These are phyloP conservation scores for Carcina quercana DNA, from an alignment of 2,888 invertebrate species.

Conservation along the genomic window DNA sequence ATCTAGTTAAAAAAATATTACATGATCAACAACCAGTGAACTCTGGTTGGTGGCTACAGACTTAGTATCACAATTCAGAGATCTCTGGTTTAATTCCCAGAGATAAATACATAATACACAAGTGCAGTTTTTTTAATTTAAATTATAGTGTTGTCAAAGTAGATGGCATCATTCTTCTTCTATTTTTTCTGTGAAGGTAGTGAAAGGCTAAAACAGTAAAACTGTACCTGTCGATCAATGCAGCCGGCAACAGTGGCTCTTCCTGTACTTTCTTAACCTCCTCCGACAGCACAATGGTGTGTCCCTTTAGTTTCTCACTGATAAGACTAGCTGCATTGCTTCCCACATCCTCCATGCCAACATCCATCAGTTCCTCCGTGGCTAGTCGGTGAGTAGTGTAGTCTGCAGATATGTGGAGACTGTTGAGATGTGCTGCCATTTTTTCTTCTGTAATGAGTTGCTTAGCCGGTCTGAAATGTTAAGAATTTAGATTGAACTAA, in stretches of 20 bases:
- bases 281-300: conserved; percentile 78
- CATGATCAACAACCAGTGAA: too few relatives aligned
- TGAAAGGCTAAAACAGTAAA: too few relatives aligned
- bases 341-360: conserved; percentile 47
- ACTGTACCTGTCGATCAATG: conserved; percentile 74
- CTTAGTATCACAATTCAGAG: too few relatives aligned
- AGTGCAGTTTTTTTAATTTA: too few relatives aligned
- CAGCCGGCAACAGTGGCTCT: conserved; percentile 80
- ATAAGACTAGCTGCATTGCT: conserved; percentile 15
- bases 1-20: too few relatives aligned
- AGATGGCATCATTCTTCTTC: too few relatives aligned
- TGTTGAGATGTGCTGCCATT: conserved; percentile 86
- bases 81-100: too few relatives aligned
- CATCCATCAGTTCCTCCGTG: conserved; percentile 44
- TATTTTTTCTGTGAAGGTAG: too few relatives aligned
- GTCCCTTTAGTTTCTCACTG: conserved; percentile 57
- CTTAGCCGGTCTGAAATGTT: conserved; percentile 77
- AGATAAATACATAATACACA: too few relatives aligned
- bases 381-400: conserved; percentile 44
- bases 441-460: conserved; percentile 89
- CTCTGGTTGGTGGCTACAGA: too few relatives aligned
- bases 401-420: conserved; percentile 80
- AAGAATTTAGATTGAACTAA: too few relatives aligned
- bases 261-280: conserved; percentile 79
- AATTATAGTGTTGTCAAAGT: too few relatives aligned